Percentiles rank a stretch among this genome's conserved stretches.
Evolutionary conservation across 2,797 vertebrate species (phyloP).

Genomic region (Fistularia commersonii): DNA sequence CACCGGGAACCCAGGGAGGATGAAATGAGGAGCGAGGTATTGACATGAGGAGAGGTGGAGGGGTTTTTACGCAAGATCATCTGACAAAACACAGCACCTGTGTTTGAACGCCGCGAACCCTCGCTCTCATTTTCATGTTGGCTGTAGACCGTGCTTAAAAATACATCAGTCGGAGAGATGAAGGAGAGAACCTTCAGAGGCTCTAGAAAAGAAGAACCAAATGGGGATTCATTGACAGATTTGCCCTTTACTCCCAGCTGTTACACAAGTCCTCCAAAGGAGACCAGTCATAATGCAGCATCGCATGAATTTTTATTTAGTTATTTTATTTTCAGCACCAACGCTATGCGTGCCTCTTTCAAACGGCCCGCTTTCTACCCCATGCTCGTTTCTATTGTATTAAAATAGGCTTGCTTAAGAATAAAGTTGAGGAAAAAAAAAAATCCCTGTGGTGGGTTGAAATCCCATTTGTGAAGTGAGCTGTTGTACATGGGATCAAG

Average conservation of each 20-base stretch:
- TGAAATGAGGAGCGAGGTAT: too few relatives aligned
- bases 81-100: slow-evolving; percentile 19
- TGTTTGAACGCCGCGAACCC: slow-evolving; percentile 25
- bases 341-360: slow-evolving; percentile 10
- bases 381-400: slow-evolving; percentile 26
- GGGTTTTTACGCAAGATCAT: slow-evolving; percentile 15
- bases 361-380: slow-evolving; percentile 22
- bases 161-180: slow-evolving; percentile 53
- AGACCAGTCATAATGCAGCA: slow-evolving; percentile 25
- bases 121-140: slow-evolving; percentile 39
- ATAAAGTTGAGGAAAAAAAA: slow-evolving; percentile 13
- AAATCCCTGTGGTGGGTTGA: slow-evolving; percentile 42
- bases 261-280: slow-evolving; percentile 47
- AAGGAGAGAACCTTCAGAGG: slow-evolving; percentile 41
- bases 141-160: slow-evolving; percentile 46
- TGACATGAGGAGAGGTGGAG: neutral
- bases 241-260: slow-evolving; percentile 46
- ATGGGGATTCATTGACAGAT: slow-evolving; percentile 50
- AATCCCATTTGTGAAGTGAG: slow-evolving; percentile 55
- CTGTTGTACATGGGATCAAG: slow-evolving; percentile 48
- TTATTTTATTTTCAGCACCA: slow-evolving; percentile 32
- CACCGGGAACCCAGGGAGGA: too few relatives aligned
- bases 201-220: slow-evolving; percentile 35
- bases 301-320: slow-evolving; percentile 19
- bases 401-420: slow-evolving; percentile 34